phyloP scores from a whole-genome alignment of 2,113 vertebrate species.

The Notiomystis cincta region DNA sequence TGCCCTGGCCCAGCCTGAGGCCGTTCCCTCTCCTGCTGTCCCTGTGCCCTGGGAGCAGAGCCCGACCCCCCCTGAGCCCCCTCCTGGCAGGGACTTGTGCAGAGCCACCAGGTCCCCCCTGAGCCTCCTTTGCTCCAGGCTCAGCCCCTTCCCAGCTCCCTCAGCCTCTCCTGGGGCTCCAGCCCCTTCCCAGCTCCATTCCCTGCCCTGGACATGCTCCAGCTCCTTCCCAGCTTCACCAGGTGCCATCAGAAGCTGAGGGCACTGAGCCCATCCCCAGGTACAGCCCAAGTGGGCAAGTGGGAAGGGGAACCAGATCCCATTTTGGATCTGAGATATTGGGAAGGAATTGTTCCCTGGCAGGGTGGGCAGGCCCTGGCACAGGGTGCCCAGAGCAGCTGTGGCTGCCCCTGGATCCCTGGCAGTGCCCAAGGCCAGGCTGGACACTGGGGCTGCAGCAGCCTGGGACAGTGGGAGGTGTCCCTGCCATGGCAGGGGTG shows the following conservation, averaged over 20 bases:
- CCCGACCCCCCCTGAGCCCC: background rate
- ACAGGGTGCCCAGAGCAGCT: background rate
- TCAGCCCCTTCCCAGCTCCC: background rate
- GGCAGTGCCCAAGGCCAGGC: background rate
- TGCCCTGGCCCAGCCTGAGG: background rate
- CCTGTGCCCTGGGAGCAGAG: background rate
- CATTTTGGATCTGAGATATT: background rate
- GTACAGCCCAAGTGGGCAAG: background rate
- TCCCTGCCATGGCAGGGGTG: background rate
- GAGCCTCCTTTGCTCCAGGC: background rate
- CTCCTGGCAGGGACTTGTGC: background rate
- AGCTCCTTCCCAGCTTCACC: background rate
- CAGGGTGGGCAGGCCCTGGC: background rate
- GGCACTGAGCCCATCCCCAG: background rate
- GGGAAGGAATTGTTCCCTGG: background rate
- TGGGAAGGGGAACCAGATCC: background rate
- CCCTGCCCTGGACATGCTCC: too few relatives aligned
- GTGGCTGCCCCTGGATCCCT: background rate
- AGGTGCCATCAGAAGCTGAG: fast-evolving
- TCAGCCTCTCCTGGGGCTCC: too few relatives aligned
- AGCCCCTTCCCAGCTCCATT: background rate
- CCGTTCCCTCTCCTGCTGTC: background rate
- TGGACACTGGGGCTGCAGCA: background rate
- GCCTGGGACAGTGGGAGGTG: background rate
- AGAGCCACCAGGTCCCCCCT: background rate